Evolutionary conservation across 2,797 vertebrate genomes (phyloP), one percentile per base, ranked within the genome.

Genomic region (Chiropotes sagulatus): DNA sequence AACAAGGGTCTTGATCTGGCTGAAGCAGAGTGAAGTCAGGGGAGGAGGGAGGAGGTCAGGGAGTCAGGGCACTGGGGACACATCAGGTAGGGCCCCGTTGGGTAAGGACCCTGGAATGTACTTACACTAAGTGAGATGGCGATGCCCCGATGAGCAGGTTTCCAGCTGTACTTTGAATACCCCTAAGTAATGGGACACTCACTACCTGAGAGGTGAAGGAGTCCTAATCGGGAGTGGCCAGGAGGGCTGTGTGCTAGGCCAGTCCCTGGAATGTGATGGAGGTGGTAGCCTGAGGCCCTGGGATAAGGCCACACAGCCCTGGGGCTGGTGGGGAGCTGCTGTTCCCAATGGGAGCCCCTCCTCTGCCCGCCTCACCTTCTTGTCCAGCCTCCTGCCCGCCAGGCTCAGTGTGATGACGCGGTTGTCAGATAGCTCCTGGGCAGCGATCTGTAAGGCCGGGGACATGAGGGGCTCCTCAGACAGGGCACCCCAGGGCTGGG

Each of bases 391-490:
- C 96, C 99, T 99, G 98, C 99, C 99, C 8, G 99, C 99, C 99
- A 99, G 98, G 97, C 99, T 99, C 98, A 99, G 98, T 3, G 99
- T 99, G 98, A 99, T 99, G 99, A 99, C 99, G 93, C 99, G 99
- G 99, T 99, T 99, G 98, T 99, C 99, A 0, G 99, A 99, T 97
- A 99, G 99, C 98, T 99, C 99, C 98, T 99, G 99, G 83, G 99
- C 99, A 87, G 99, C 99, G 96, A 99, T 99, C 99, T 99, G 98
- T 24, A 98, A 98, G 61, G 67, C 46, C 52, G 20, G 64, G 48
- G 46, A 72, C n/a, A 72, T 46, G 46, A 7, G 50, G 28, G 61
- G 76, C 44, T 78, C 36, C 85, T 67, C 11, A n/a, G 30, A 24
- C 0, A 39, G 61, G 72, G 36, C 8, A 14, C n/a, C 73, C 76